Evolutionary conservation across 2,888 invertebrate genomes (phyloP).

Genomic region (Zhengitettix transpicula): DNA sequence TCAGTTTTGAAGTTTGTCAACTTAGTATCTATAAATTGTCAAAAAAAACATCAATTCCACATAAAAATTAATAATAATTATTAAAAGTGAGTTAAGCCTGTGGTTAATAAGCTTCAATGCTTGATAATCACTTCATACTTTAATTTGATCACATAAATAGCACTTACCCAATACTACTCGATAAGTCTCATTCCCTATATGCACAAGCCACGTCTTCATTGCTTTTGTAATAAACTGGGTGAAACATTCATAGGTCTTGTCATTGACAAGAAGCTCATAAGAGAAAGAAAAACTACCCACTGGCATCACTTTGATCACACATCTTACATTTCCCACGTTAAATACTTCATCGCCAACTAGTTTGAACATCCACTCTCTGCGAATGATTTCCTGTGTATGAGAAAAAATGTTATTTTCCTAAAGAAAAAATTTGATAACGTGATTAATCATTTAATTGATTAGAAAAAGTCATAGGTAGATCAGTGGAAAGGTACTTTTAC

Average conservation of each 20-base stretch:
- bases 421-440: too few relatives aligned
- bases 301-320: conserved; percentile 37
- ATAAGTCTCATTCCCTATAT: conserved; percentile 33
- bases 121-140: too few relatives aligned
- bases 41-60: too few relatives aligned
- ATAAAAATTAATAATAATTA: not conserved
- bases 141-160: too few relatives aligned
- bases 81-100: not conserved
- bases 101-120: not conserved
- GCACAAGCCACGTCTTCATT: conserved; percentile 55
- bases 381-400: not conserved
- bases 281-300: conserved; percentile 58
- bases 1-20: too few relatives aligned
- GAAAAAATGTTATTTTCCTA: not conserved
- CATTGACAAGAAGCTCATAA: conserved; percentile 67
- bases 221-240: conserved; percentile 61
- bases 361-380: not conserved
- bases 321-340: conserved; percentile 38
- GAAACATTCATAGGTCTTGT: conserved; percentile 63
- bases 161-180: conserved; percentile 53
- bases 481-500: too few relatives aligned
- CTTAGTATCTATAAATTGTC: too few relatives aligned
- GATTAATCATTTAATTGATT: too few relatives aligned
- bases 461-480: too few relatives aligned
- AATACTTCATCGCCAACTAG: conserved; percentile 67